Percentiles rank a stretch among this genome's conserved stretches.
phyloP scores from a whole-genome alignment of 1,140 invertebrate species.

The Pachypeltis micranthus region DNA sequence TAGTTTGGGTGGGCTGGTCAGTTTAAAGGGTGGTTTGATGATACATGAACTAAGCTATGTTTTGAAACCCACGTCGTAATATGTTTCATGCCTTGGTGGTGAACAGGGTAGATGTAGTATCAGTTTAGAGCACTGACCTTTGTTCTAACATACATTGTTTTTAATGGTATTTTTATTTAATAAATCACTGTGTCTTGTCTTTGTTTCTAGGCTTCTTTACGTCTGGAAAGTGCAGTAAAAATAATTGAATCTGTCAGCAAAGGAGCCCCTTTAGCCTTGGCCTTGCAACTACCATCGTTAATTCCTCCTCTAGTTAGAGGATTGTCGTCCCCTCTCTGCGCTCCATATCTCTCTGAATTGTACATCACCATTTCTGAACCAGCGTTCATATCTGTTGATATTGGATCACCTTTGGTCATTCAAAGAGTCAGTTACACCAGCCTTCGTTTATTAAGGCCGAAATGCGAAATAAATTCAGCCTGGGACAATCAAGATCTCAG shows the following conservation, averaged over 20 bases:
- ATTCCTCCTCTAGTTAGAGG: conserved; percentile 48
- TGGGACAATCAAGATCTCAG: conserved; percentile 64
- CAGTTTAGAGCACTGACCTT: too few relatives aligned
- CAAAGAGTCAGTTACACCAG: conserved; percentile 49
- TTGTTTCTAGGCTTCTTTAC: background rate
- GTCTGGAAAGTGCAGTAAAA: background rate
- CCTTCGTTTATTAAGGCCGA: conserved; percentile 57
- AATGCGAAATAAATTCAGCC: conserved; percentile 58
- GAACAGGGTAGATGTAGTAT: too few relatives aligned
- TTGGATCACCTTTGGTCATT: conserved; percentile 1
- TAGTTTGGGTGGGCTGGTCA: too few relatives aligned
- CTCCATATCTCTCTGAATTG: conserved; percentile 47
- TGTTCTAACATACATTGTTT: too few relatives aligned
- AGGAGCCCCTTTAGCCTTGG: conserved; percentile 33
- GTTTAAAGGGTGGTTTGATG: too few relatives aligned
- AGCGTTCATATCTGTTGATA: conserved; percentile 13
- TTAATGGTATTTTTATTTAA: background rate
- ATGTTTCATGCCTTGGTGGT: too few relatives aligned
- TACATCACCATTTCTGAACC: conserved; percentile 42
- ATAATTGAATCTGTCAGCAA: conserved; percentile 34
- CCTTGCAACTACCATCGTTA: conserved; percentile 37
- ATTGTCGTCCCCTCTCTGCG: conserved; percentile 55
- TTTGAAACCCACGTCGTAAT: too few relatives aligned
- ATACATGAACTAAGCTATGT: too few relatives aligned
- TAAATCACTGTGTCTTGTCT: background rate